Conservation (phyloP, 2,888 invertebrate genomes). For the Onthophagus sagittarius region DNA sequence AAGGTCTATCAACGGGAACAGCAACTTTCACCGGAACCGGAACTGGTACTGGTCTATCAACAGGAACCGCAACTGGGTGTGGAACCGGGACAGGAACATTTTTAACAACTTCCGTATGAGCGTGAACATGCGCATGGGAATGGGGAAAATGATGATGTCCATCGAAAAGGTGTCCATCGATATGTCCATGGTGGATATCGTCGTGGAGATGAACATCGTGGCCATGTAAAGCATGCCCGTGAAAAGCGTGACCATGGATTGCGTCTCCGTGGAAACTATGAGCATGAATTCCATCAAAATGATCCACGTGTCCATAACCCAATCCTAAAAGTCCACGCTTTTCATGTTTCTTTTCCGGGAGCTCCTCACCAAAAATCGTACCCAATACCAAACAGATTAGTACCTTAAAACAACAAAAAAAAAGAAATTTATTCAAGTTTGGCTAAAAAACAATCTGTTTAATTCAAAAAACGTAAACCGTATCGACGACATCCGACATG, state of each 20-base stretch:
- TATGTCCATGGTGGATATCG: no score
- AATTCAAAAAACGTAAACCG: not conserved
- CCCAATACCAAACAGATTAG: conserved; percentile 23
- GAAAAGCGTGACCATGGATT: conserved; percentile 6
- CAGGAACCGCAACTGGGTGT: conserved; percentile 53
- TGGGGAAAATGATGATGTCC: conserved; percentile 4
- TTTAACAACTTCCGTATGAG: conserved; percentile 49
- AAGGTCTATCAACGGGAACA: conserved; percentile 52
- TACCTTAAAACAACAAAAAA: conserved; percentile 16
- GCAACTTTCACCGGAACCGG: conserved; percentile 50
- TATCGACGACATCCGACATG: not conserved
- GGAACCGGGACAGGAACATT: conserved; percentile 51
- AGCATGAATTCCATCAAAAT: not conserved
- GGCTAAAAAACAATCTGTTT: not conserved
- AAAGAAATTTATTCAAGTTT: not conserved
- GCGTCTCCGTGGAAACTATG: not conserved
- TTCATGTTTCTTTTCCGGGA: conserved; percentile 37
- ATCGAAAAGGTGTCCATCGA: not conserved
- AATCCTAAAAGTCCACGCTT: conserved; percentile 32
- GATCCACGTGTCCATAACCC: conserved; percentile 21
- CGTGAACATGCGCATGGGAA: conserved; percentile 33
- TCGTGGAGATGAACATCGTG: not conserved
- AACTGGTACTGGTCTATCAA: conserved; percentile 43
- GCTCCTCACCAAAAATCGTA: conserved; percentile 27
- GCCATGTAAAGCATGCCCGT: conserved; percentile 8